Evolutionary conservation across 1,140 invertebrate species (phyloP).

Genomic region (Anastrepha obliqua): DNA sequence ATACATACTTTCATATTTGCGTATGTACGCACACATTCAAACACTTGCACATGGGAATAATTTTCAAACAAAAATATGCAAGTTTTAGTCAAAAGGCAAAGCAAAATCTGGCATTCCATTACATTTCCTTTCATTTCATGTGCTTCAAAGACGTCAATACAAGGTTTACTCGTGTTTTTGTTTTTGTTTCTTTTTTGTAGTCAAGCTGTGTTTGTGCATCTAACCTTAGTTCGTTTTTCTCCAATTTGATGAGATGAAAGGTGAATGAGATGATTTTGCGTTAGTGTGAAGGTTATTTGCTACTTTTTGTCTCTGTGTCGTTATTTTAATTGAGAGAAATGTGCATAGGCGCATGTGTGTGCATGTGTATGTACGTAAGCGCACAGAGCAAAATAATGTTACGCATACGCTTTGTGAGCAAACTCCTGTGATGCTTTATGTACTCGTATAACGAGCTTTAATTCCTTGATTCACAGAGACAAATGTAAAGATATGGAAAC

Average conservation of each 20-base stretch:
- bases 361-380: background rate
- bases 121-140: slow-evolving; percentile 30
- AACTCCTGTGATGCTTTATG: too few species aligned
- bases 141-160: slow-evolving; percentile 23
- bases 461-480: too few species aligned
- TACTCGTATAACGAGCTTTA: too few species aligned
- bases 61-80: background rate
- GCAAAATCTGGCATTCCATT: background rate
- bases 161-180: background rate
- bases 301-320: background rate
- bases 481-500: too few species aligned
- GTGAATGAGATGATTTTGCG: background rate
- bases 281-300: background rate
- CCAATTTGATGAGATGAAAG: background rate
- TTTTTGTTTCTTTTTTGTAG: background rate
- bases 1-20: background rate
- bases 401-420: background rate
- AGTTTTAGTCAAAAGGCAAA: background rate
- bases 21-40: background rate
- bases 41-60: background rate
- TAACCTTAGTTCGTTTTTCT: background rate
- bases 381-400: background rate
- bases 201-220: background rate
- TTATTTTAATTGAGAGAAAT: background rate
- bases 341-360: background rate